These are phyloP conservation scores for Fundulus diaphanus DNA, from an alignment of 2,797 vertebrate species.

Conservation along the genomic window DNA sequence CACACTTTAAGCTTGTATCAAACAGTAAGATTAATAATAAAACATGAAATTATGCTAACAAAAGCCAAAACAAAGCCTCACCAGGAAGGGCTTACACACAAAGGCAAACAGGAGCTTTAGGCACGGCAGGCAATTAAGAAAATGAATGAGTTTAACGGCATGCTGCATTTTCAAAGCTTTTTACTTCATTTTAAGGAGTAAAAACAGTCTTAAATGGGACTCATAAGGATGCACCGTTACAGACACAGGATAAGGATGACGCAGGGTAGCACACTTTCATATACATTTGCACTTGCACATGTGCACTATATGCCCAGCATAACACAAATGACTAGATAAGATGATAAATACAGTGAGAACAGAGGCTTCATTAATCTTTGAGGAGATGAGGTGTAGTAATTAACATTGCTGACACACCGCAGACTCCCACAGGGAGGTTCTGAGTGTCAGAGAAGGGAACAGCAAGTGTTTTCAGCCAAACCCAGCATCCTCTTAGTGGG, in stretches of 20 bases:
- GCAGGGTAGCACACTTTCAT: not conserved
- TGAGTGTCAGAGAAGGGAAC: conserved; percentile 66
- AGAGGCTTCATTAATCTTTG: conserved; percentile 71
- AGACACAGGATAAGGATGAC: conserved; percentile 5
- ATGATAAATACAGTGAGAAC: conserved; percentile 59
- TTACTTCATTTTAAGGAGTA: conserved; percentile 42
- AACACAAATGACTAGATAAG: conserved; percentile 65
- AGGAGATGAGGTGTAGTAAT: conserved; percentile 73
- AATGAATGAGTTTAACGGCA: conserved; percentile 69
- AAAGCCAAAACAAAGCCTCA: conserved; percentile 49
- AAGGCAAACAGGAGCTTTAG: conserved; percentile 46
- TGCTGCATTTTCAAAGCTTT: conserved; percentile 49
- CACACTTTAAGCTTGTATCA: conserved; percentile 14
- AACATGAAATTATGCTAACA: conserved; percentile 32
- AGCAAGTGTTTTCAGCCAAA: conserved; percentile 50
- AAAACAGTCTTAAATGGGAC: conserved; percentile 33
- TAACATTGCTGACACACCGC: conserved; percentile 73
- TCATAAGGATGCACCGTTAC: conserved; percentile 1
- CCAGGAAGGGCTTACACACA: conserved; percentile 25
- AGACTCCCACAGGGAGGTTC: conserved; percentile 65
- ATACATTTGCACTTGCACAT: conserved; percentile 20
- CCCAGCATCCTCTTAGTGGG: conserved; percentile 56
- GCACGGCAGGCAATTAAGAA: conserved; percentile 67
- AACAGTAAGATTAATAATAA: conserved; percentile 37
- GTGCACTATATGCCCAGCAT: conserved; percentile 28